Base-by-base conservation (phyloP, 2,113 vertebrate species). In the Myotis yumanensis region DNA sequence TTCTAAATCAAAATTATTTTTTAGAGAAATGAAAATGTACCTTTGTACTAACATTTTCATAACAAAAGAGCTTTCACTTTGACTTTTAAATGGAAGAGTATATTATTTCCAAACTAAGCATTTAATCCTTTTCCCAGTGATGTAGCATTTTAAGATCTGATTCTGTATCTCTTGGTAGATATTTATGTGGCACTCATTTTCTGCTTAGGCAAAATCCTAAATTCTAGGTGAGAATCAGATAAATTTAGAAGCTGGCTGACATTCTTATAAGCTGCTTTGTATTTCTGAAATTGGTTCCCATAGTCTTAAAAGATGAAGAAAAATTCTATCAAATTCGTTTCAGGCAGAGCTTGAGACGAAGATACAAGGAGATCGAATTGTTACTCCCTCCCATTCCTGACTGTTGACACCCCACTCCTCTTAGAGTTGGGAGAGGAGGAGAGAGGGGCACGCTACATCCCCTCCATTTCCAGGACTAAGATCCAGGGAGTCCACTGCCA, bases 11-110 rank as follows among this genome's bases (percentile, higher is more conserved):
- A 54, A 77, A 17, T 37, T 30, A 5, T 40, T 46, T 57, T 82
- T 80, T 86, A 40, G 72, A 95, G 57, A 92, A 54, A 48, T 75
- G 52, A 93, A 79, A 80, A 62, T 35, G 7, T 30, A 15, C 82
- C 46, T 86, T n/a, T 40, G 66, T 77, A 32, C 59, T 85, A 54
- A 35, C 40, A 51, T n/a, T 28, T 93, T 57, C 59, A 17, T 66
- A 64, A 66, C 40, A 25, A 62, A 82, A 25, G 17, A 54, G 14
- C 40, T 90, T 92, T 95, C 62, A 30, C 52, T 86, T 83, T 71
- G 95, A 86, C 90, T 86, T 94, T 94, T 96, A 95, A 96, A 87
- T 93, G 75, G 81, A 32, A 72, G 82, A 66, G 25, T 89, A 15
- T 94, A 69, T 77, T 85, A 87, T 94, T 95, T 89, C 86, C 64